phyloP scores from a whole-genome alignment of 2,113 vertebrate genomes.

The Dicrurus megarhynchus region DNA sequence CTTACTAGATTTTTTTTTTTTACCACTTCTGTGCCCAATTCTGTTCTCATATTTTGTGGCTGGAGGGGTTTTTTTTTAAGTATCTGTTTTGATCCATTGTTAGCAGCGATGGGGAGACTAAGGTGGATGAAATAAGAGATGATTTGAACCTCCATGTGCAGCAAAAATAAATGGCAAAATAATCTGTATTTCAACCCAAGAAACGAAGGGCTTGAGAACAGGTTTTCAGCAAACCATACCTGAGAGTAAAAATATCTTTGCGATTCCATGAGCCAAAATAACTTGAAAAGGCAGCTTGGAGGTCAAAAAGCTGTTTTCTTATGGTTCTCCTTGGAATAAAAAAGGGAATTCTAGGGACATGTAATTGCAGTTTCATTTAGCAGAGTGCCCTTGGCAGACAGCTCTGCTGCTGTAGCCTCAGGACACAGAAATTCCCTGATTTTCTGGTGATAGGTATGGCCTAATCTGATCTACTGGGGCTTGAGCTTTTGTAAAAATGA shows the following conservation, averaged over 20 bases:
- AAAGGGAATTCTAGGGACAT: background rate
- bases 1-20: background rate
- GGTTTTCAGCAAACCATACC: background rate
- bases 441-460: background rate
- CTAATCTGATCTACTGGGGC: background rate
- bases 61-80: fast-evolving
- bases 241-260: background rate
- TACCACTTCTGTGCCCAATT: background rate
- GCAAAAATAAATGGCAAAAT: background rate
- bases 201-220: background rate
- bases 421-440: background rate
- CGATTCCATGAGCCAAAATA: background rate
- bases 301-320: background rate
- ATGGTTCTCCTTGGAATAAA: background rate
- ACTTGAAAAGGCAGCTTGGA: background rate
- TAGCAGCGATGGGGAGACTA: background rate
- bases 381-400: background rate
- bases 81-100: background rate
- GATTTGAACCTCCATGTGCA: background rate
- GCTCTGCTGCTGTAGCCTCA: background rate
- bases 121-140: background rate
- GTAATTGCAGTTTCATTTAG: background rate
- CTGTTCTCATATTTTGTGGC: background rate
- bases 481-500: background rate
- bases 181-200: background rate